Conservation (phyloP, 2,888 invertebrate genomes). For the Plagiodera versicolora region DNA sequence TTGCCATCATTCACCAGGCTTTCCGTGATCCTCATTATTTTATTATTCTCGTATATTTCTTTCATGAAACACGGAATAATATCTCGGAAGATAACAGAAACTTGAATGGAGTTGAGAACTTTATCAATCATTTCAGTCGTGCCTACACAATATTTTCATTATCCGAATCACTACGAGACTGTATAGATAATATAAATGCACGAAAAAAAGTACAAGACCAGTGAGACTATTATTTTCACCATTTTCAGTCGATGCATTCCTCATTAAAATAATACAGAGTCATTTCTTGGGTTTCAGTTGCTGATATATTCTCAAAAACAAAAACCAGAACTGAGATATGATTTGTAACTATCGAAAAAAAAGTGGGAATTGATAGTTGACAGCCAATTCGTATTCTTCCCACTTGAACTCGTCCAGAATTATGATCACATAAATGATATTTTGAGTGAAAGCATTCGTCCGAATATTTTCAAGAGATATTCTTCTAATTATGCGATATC, state of each 20-base stretch:
- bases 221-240: too few relatives aligned
- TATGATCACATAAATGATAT: not conserved
- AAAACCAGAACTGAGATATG: too few relatives aligned
- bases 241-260: too few relatives aligned
- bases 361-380: too few relatives aligned
- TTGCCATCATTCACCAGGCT: constrained; percentile 3
- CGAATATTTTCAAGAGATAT: not conserved
- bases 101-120: not conserved
- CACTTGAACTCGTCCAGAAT: too few relatives aligned
- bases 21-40: not conserved
- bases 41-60: not conserved
- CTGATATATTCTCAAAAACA: too few relatives aligned
- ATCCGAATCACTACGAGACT: not conserved
- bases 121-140: not conserved
- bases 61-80: not conserved
- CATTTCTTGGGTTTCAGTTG: too few relatives aligned
- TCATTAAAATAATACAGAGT: too few relatives aligned
- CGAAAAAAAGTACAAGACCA: too few relatives aligned
- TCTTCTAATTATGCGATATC: constrained; percentile 15
- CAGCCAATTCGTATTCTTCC: too few relatives aligned
- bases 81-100: not conserved
- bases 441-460: not conserved
- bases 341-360: too few relatives aligned
- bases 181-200: too few relatives aligned
- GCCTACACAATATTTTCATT: not conserved